Conservation (phyloP, 2,113 vertebrate genomes). For the Globicephala melas region DNA sequence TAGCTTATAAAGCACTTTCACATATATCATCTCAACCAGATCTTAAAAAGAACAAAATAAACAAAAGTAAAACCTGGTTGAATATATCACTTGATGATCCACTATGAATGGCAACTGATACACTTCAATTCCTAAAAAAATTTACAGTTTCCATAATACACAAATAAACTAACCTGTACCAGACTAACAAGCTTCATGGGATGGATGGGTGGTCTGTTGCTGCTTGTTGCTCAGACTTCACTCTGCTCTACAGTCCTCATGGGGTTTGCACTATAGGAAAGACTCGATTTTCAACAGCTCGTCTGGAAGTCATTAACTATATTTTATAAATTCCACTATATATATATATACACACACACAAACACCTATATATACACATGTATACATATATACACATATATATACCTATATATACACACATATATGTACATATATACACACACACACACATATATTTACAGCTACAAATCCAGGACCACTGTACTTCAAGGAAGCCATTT, state of each 20-base stretch:
- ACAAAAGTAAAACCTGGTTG: background rate
- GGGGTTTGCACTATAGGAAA: background rate
- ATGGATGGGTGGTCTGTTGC: background rate
- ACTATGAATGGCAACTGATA: background rate
- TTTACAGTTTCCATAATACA: background rate
- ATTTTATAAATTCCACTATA: background rate
- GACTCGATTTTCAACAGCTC: background rate
- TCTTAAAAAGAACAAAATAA: slow-evolving; percentile 23
- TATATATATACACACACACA: too few species aligned
- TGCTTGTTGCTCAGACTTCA: background rate
- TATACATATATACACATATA: too few species aligned
- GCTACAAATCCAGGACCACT: background rate
- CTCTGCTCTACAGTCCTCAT: background rate
- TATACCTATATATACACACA: too few species aligned
- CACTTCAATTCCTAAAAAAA: background rate
- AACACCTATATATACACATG: too few species aligned
- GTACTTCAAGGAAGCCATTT: background rate
- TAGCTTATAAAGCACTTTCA: slow-evolving; percentile 10
- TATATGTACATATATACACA: rapidly evolving
- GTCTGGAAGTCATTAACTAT: background rate
- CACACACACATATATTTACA: background rate
- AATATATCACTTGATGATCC: background rate
- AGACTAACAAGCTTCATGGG: background rate
- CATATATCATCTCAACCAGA: background rate
- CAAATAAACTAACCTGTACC: background rate